Evolutionary conservation across 2,113 vertebrate genomes (phyloP), one percentile per base, ranked within the genome.

Genomic region (Indicator indicator): DNA sequence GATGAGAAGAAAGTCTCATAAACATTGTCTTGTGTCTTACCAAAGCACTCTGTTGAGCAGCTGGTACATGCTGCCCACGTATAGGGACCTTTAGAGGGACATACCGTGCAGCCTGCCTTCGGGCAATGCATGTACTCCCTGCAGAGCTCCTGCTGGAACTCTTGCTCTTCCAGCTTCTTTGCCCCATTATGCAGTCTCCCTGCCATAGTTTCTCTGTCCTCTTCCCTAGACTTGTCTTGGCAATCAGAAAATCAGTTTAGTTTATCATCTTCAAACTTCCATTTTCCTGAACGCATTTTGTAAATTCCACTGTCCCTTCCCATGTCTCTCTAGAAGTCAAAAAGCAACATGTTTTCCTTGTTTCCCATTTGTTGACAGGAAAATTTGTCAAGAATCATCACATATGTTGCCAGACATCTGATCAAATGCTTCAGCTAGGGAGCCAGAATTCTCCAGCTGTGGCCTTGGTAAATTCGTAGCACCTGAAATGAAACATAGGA

Each of bases 401-500:
- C 40, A 93, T 75, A 86, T 90, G 88, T 82, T 83, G 91, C 83
- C 95, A 95, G 90, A 93, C 83, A 68, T 95, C 85, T 75, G 83
- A 94, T 93, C 73, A 95, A 93, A 91, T 32, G 59, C 90, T 96
- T 95, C 90, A 75, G 84, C 80, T 95, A 95, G 76, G 65, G 72
- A 95, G 83, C 72, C 91, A 94, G 91, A 86, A 95, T 93, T 95
- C 73, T 94, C 80, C 91, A 91, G 78, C 30, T 93, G 85, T 63
- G 58, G 79, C 40, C 72, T 42, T 67, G 87, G 90, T 91, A 88
- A 71, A 78, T 71, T 44, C 58, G 88, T 65, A 81, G 88, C 56
- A 95, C 94, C 96, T 97, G 95, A 95, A 97, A 97, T 91, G 76
- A 97, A 96, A 95, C 91, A 96, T 32, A 97, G 65, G 56, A 86